Evolutionary conservation across 2,113 vertebrate genomes (phyloP), one percentile per base, ranked within the genome.

Genomic region (Chionis minor): DNA sequence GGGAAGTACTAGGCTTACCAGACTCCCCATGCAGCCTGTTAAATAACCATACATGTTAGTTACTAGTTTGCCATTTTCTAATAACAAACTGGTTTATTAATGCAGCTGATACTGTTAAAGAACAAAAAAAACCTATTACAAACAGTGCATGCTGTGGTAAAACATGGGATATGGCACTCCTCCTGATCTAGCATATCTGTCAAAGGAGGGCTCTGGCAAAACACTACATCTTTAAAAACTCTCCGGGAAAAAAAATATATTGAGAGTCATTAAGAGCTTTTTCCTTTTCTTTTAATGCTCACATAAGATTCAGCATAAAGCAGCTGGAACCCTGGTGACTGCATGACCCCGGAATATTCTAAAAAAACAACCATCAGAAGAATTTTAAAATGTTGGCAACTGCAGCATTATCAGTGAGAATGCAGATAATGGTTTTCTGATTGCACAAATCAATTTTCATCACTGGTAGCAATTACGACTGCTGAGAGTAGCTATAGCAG

Each of bases 401-500:
- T 55, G 67, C 84, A 91, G 58, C 33, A 69, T 72, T 95, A 97
- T 89, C 84, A 89, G 59, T 81, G 66, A 95, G 70, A 93, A 92
- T 33, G 81, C 59, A 92, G 87, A 93, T 83, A 94, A 95, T 82
- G 47, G 62, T 66, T 75, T 97, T 87, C 94, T 97, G 93, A 97
- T 97, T 96, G 96, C 84, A 70, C 81, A 86, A 81, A 94, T 92
- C 94, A 93, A 92, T 96, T 95, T 96, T 94, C 77, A 92, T 96
- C 92, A 83, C 91, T 59, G 58, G 62, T 10, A 90, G 88, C 89
- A 97, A 97, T 94, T 91, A 92, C 3, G 0, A 88, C 27, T 82
- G 94, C 81, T 84, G 72, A 66, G 61, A 79, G 58, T n/a, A 82
- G 44, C 73, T 80, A 54, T 0, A 79, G 69, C 62, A 94, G 81